Evolutionary conservation across 2,113 vertebrate genomes (phyloP), one percentile per base, ranked within the genome.

Genomic region (Python bivittatus): DNA sequence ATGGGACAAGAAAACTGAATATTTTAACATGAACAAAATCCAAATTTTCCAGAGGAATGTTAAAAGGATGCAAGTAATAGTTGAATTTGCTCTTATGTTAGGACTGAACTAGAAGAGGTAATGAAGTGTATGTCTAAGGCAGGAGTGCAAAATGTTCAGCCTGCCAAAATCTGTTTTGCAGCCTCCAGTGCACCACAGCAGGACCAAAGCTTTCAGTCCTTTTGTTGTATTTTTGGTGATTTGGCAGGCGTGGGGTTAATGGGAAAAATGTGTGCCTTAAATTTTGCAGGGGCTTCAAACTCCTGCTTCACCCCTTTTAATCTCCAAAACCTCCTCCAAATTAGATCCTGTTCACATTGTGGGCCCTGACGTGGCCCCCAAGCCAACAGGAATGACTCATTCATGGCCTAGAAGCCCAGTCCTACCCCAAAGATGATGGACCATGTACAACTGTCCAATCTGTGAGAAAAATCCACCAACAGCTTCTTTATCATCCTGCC

Each of bases 401-500:
- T 9, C 15, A 57, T 6, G 68, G n/a, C 92, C 6, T 23, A 84
- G 1, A 53, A 33, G 13, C n/a, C 48, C 15, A 5, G 42, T 86
- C 94, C 93, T 98, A 99, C 99, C 99, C 99, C 99, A 99, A 25
- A 99, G 98, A 93, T 99, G 99, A 96, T 99, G 99, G 92, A 99
- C 99, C 97, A 99, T 98, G 89, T 99, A 99, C 1, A 99, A 98
- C 94, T 98, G 98, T 88, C 99, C 99, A 52, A 99, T 99, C 95
- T 99, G 99, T 10, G 99, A 99, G 98, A 99, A 99, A 97, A 99
- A 99, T 1, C 99, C 99, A 92, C 99, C 99, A 7, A 99, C 99
- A 0, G 99, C 99, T 96, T 99, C 99, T 0, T 98, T 97, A 42
- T 94, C 97, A 44, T 99, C 98, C 96, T 99, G 99, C 10, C 99